Conservation (phyloP, 2,888 invertebrate genomes). For the Hypercompe scribonia region DNA sequence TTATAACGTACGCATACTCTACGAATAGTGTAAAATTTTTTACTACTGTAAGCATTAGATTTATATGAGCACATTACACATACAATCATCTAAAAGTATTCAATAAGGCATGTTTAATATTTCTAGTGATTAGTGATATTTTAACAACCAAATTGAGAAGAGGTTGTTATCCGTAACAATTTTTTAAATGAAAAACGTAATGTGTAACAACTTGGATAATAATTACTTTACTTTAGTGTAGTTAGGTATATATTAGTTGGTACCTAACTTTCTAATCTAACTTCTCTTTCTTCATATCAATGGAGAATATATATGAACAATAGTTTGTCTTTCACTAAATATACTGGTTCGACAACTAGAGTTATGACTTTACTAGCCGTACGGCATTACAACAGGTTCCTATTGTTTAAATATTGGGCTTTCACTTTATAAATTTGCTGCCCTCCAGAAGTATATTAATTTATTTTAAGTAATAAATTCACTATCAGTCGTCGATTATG, state of each 20-base stretch:
- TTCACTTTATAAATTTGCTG: conserved; percentile 3
- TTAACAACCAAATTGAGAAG: no score
- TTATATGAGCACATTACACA: no score
- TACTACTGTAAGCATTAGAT: no score
- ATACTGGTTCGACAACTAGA: conserved; percentile 7
- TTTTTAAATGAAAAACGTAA: no score
- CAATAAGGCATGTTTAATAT: no score
- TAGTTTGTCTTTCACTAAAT: conserved; percentile 12
- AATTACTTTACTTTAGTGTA: no score
- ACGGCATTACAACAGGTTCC: conserved; percentile 15
- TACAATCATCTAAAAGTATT: no score
- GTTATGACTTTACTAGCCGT: conserved; percentile 9
- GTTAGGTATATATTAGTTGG: not conserved
- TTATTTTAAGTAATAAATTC: not conserved
- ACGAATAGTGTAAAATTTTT: no score
- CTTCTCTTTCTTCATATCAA: not conserved
- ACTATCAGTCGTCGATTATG: not conserved
- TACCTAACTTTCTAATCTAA: not conserved
- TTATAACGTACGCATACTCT: not conserved
- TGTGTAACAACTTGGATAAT: no score
- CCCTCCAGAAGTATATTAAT: not conserved
- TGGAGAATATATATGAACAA: conserved; percentile 7
- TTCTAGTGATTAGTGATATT: no score
- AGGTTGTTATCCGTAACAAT: no score
- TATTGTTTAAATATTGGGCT: conserved; percentile 9